Evolutionary conservation across 2,797 vertebrate genomes (phyloP), one percentile per base, ranked within the genome.

Genomic region (Galagoides demidoff): DNA sequence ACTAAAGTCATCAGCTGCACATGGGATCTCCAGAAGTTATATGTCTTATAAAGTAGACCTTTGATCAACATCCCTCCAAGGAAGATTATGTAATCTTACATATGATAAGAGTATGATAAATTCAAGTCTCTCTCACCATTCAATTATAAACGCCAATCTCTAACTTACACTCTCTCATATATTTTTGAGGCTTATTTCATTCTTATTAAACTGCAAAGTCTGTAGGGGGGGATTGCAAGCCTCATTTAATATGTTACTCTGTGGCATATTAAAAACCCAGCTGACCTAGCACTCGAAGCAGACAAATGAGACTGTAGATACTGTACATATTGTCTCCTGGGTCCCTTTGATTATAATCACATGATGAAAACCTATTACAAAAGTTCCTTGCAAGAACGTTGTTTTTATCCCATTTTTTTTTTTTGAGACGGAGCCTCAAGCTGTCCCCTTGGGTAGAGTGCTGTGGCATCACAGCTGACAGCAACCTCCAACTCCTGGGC

Each of bases 111-210:
- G 8, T 55, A 73, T 52, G 9, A 39, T 71, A 45, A 45, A 12
- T 9, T 49, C 70, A 49, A 92, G n/a, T 85, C 17, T 66, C 6
- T 81, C 57, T 87, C 8, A 78, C 4, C 83, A 63, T 29, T 82
- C 37, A 92, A 77, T 79, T 68, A 79, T 19, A 61, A 63, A 45
- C 12, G 55, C 45, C 74, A 9, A 45, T 86, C 8, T 45, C 17
- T 63, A 89, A 91, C 6, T 63, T 84, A 12, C 73, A 59, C 71
- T 27, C 12, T 45, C 77, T 87, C 7, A 31, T 8, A 34, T 16
- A 66, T 55, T 76, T 77, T 86, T 52, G n/a, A 94, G 23, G 49
- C 23, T 84, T 88, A 63, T 79, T 83, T 82, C 70, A 70, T 86
- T 45, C 66, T 85, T 73, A 64, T 55, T 92, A 61, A 73, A 74